phyloP scores from a whole-genome alignment of 2,888 invertebrate species.

The Cerceris rybyensis region DNA sequence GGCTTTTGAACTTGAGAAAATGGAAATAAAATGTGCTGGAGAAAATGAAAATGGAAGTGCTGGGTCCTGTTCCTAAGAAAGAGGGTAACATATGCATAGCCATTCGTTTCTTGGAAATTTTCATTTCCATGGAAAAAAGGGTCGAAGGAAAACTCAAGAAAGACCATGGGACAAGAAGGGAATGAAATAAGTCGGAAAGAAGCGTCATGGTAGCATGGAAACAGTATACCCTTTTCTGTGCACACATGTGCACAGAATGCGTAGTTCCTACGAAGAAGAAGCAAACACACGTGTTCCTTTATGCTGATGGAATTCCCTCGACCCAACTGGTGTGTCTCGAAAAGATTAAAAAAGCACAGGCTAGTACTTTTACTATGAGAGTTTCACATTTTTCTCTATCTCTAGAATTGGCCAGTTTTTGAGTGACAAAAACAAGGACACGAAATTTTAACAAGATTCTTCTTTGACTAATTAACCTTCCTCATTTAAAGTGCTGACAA shows the following conservation, averaged over 20 bases:
- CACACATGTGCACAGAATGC: conserved; percentile 32
- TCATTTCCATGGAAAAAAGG: conserved; percentile 21
- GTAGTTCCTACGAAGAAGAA: conserved; percentile 18
- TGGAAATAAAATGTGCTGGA: too few relatives aligned
- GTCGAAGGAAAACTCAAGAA: conserved; percentile 1
- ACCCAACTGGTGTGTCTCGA: conserved; percentile 6
- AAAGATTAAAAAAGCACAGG: background rate
- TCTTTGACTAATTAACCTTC: too few relatives aligned
- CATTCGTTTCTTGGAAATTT: background rate
- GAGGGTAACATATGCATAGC: background rate
- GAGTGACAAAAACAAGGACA: too few relatives aligned
- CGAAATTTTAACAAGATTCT: too few relatives aligned
- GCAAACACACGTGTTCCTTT: conserved; percentile 22
- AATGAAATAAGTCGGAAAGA: conserved; percentile 42
- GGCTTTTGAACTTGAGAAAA: too few relatives aligned
- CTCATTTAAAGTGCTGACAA: too few relatives aligned
- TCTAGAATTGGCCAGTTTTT: too few relatives aligned
- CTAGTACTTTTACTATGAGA: too few relatives aligned
- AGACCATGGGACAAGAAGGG: conserved; percentile 9
- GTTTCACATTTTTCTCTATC: too few relatives aligned
- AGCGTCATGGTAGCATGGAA: conserved; percentile 38
- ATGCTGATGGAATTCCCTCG: conserved; percentile 34
- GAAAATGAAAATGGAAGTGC: too few relatives aligned
- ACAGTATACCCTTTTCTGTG: conserved; percentile 39
- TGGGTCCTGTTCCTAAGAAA: background rate